Percentiles rank a stretch among this genome's conserved stretches.
These are phyloP conservation scores for Pseudomyrmex gracilis DNA, from an alignment of 1,140 invertebrate species.

Conservation along the genomic window DNA sequence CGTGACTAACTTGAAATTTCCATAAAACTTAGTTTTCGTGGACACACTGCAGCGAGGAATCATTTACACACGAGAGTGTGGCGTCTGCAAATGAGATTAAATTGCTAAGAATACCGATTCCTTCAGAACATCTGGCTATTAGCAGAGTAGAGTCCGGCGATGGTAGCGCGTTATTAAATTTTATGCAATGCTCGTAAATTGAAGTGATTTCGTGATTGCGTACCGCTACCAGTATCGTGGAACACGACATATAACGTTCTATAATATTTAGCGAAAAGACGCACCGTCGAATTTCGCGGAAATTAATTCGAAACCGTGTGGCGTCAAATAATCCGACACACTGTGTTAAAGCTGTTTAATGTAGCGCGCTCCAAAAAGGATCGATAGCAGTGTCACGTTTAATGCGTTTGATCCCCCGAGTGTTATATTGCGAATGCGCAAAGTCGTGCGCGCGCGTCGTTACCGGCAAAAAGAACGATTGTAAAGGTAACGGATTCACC, in stretches of 20 bases:
- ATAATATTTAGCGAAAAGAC: constrained; percentile 16
- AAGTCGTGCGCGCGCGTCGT: background rate
- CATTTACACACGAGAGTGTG: constrained; percentile 1
- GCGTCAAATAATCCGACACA: constrained; percentile 24
- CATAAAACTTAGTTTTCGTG: constrained; percentile 43
- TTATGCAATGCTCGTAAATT: constrained; percentile 37
- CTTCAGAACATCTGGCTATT: constrained; percentile 13
- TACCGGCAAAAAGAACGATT: background rate
- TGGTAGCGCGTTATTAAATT: constrained; percentile 33
- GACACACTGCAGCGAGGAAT: background rate
- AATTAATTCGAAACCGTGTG: constrained; percentile 38
- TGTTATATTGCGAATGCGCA: background rate
- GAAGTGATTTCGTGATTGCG: constrained; percentile 41
- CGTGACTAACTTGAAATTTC: constrained; percentile 51
- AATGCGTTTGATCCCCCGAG: constrained; percentile 13
- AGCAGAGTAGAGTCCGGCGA: background rate
- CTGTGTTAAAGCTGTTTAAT: constrained; percentile 35
- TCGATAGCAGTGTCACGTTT: constrained; percentile 17
- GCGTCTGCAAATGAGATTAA: background rate
- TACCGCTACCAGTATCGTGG: background rate
- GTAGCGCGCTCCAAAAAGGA: constrained; percentile 34
- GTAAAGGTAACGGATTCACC: constrained; percentile 15
- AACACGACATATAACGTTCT: no score
- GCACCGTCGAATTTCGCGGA: constrained; percentile 20
- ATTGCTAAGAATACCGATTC: constrained; percentile 36